Base-by-base conservation (phyloP, 2,797 vertebrate species). In the Pseudochirops corinnae region DNA sequence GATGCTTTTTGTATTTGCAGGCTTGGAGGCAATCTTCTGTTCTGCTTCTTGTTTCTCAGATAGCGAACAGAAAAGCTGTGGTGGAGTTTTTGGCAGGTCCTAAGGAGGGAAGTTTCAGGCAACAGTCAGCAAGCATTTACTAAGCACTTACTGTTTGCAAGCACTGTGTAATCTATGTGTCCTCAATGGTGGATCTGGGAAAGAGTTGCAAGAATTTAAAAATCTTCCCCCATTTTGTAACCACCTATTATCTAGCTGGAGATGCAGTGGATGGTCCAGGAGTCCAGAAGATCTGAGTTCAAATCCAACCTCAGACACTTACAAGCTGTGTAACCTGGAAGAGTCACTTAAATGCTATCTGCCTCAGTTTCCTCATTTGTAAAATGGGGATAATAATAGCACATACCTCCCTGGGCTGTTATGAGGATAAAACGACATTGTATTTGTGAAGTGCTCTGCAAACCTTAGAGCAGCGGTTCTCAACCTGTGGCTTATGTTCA, bases 1-100 rank as follows among this genome's bases (percentile, higher is more conserved):
- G 95, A 94, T 95, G 39, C 11, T 74, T 95, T 97, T 92, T 94
- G 92, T 92, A 93, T 94, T 93, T 96, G 95, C 93, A 93, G 94
- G 94, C 91, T 93, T 93, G 94, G 97, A 95, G 93, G 55, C 21
- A 94, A 91, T 94, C 13, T n/a, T 90, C 57, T 55, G 21, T 97
- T 95, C 90, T 87, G 31, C 50, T 98, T 91, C 55, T 93, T 94
- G 94, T 74, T 92, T 97, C 58, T 94, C 57, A 28, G 74, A 93
- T 46, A 90, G n/a, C 53, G 91, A n/a, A 5, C 1, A 56, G 93
- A 96, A 97, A 95, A 94, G 28, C 93, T 93, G 60, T 96, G 56
- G 67, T 56, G 90, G 52, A 92, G 92, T 46, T 90, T 96, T 91
- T 60, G 90, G 92, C 92, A 50, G 93, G 87, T 33, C 13, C 9